Evolutionary conservation across 2,888 invertebrate species (phyloP).

Genomic region (Himalopsyche japonica): DNA sequence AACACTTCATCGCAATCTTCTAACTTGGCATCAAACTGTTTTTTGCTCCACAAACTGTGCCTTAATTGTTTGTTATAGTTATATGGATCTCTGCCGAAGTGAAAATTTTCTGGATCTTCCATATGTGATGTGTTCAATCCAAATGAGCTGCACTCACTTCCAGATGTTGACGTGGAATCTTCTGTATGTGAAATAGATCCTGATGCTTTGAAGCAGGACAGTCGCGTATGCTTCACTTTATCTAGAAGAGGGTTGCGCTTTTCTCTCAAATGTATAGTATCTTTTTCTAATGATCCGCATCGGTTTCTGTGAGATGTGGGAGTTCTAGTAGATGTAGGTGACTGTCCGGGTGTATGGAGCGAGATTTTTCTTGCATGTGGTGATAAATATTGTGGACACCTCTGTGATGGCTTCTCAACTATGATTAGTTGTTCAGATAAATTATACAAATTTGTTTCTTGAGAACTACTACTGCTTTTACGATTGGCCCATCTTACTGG

Average conservation of each 20-base stretch:
- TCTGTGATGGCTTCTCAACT: constrained; percentile 61
- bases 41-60: constrained; percentile 59
- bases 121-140: constrained; percentile 47
- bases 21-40: constrained; percentile 30
- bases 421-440: constrained; percentile 65
- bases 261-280: constrained; percentile 62
- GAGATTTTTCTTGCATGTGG: constrained; percentile 55
- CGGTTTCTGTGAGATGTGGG: constrained; percentile 55
- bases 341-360: constrained; percentile 52
- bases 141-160: constrained; percentile 60
- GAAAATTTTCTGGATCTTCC: constrained; percentile 52
- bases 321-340: constrained; percentile 53
- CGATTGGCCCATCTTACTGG: constrained; percentile 66
- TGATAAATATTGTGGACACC: constrained; percentile 52
- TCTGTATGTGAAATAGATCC: constrained; percentile 58
- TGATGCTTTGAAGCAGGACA: constrained; percentile 68
- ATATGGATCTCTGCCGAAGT: constrained; percentile 50
- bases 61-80: constrained; percentile 55
- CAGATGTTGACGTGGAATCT: constrained; percentile 58
- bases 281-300: constrained; percentile 60
- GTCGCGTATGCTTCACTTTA: constrained; percentile 70
- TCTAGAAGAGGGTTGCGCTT: constrained; percentile 72
- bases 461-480: constrained; percentile 64
- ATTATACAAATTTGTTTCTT: constrained; percentile 71
- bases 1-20: constrained; percentile 55